Conservation (phyloP, 2,113 vertebrate genomes). For the Halcyon senegalensis region DNA sequence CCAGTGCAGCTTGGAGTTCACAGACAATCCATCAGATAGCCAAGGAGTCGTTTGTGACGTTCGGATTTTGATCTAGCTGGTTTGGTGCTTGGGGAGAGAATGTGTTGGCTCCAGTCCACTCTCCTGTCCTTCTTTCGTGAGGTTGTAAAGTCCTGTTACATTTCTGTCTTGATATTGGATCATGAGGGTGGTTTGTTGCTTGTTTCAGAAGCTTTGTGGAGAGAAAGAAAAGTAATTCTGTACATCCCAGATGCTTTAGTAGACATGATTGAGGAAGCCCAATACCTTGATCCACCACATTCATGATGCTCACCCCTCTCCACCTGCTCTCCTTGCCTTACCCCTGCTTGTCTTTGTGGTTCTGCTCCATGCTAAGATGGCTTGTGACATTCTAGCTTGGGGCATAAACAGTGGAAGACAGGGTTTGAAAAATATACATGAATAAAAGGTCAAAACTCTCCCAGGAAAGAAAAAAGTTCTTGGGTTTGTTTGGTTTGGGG, state of each 20-base stretch:
- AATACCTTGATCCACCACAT: neutral
- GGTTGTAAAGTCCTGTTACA: fast-evolving
- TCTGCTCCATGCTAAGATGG: neutral
- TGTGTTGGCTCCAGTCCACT: neutral
- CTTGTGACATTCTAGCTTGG: conserved; percentile 67
- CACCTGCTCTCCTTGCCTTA: conserved; percentile 46
- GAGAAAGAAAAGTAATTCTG: neutral
- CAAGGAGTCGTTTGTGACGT: neutral
- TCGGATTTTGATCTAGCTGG: neutral
- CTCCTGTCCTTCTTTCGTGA: neutral
- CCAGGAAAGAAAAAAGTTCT: conserved; percentile 33
- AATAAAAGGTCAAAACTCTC: conserved; percentile 70
- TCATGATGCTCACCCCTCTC: neutral
- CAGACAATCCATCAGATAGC: neutral
- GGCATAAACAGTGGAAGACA: conserved; percentile 47
- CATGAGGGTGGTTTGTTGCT: neutral
- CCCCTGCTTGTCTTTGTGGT: neutral
- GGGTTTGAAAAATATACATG: conserved; percentile 56
- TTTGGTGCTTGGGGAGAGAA: neutral
- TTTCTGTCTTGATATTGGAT: fast-evolving
- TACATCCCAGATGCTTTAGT: neutral
- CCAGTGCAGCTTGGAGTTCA: neutral
- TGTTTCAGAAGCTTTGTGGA: neutral
- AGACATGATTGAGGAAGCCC: neutral
- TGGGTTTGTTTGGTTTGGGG: neutral